phyloP scores from a whole-genome alignment of 2,888 invertebrate species.

The Nomada lathburiana region DNA sequence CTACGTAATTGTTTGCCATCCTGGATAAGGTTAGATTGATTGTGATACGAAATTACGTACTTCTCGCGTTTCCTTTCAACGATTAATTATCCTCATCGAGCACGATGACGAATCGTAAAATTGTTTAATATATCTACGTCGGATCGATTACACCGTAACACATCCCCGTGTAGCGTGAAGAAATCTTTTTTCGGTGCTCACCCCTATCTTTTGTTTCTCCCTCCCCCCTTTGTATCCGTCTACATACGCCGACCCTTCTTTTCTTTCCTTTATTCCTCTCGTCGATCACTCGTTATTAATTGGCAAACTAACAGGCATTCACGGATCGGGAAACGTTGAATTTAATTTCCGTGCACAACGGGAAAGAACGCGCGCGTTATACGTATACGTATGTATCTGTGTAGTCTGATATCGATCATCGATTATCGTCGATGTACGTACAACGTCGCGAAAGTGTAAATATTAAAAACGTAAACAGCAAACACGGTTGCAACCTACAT shows the following conservation, averaged over 20 bases:
- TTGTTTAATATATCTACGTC: conserved; percentile 58
- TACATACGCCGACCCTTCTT: neutral
- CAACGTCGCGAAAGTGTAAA: conserved; percentile 16
- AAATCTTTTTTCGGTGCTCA: conserved; percentile 7
- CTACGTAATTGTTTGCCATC: conserved; percentile 53
- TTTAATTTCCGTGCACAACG: conserved; percentile 42
- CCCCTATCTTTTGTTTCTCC: neutral
- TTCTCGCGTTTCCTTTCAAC: conserved; percentile 49
- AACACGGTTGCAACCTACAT: neutral
- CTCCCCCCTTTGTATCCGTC: neutral
- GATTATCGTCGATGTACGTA: neutral
- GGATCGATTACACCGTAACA: conserved; percentile 54
- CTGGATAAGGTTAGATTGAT: conserved; percentile 24
- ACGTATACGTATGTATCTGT: neutral
- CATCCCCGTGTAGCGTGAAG: conserved; percentile 41
- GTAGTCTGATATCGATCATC: conserved; percentile 13
- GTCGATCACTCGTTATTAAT: conserved; percentile 48
- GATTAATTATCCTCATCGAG: conserved; percentile 55
- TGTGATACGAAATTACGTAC: conserved; percentile 55
- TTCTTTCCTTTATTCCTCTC: neutral
- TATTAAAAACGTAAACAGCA: conserved; percentile 19
- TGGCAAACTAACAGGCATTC: conserved; percentile 35
- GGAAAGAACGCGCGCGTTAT: neutral
- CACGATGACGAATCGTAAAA: conserved; percentile 61
- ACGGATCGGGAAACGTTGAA: conserved; percentile 30